These are phyloP conservation scores for Cassiopea xamachana DNA, from an alignment of 30 jellyfish, hydroid and myxozoan species.

Conservation along the genomic window DNA sequence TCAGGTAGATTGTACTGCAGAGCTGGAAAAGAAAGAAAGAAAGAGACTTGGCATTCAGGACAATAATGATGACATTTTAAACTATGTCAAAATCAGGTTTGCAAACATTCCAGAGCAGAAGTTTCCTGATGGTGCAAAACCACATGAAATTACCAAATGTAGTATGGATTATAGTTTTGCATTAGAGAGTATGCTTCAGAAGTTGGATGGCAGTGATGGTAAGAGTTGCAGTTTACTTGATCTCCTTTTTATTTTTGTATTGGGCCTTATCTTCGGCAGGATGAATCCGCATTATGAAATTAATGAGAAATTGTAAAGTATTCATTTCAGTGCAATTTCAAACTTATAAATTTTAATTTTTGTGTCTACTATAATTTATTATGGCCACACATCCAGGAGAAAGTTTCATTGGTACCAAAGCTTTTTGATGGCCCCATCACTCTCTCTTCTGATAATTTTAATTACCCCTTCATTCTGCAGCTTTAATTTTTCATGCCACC, in stretches of 20 bases:
- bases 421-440: too few species aligned
- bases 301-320: too few species aligned
- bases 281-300: too few species aligned
- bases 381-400: too few species aligned
- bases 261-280: background rate
- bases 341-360: too few species aligned
- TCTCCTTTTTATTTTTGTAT: background rate
- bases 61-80: background rate
- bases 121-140: constrained; percentile 71
- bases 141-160: constrained; percentile 67
- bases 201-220: constrained; percentile 5
- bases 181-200: constrained; percentile 38
- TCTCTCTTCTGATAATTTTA: too few species aligned
- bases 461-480: too few species aligned
- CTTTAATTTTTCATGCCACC: too few species aligned
- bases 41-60: constrained; percentile 21
- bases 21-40: constrained; percentile 40
- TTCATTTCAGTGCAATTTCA: too few species aligned
- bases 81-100: constrained; percentile 40
- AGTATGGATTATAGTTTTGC: constrained; percentile 74
- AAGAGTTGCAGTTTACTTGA: background rate
- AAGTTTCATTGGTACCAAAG: too few species aligned
- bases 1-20: constrained; percentile 69
- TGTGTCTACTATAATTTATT: too few species aligned
- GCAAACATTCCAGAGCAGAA: constrained; percentile 68